Evolutionary conservation across 2,888 invertebrate genomes (phyloP).

Genomic region (Aspidapion aeneum): DNA sequence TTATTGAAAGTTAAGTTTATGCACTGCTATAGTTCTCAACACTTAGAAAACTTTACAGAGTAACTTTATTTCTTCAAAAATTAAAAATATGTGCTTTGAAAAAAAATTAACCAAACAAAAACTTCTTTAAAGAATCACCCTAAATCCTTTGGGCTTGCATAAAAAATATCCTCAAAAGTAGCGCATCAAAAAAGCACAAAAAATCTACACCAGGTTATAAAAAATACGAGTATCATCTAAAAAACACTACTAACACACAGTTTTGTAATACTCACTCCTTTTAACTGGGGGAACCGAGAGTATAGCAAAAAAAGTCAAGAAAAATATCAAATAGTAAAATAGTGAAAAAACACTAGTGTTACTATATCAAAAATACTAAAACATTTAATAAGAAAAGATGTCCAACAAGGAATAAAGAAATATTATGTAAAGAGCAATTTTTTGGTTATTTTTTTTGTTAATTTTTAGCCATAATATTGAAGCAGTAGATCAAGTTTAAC

Average conservation of each 20-base stretch:
- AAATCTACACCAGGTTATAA: conserved; percentile 39
- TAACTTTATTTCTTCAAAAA: too few relatives aligned
- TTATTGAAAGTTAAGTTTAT: too few relatives aligned
- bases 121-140: not conserved
- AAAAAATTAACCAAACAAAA: not conserved
- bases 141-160: conserved; percentile 11
- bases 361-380: conserved; percentile 28
- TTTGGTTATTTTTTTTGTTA: too few relatives aligned
- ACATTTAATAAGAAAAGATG: too few relatives aligned
- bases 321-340: conserved; percentile 48
- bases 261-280: conserved; percentile 68
- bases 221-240: too few relatives aligned
- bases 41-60: too few relatives aligned
- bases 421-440: too few relatives aligned
- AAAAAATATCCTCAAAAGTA: conserved; percentile 25
- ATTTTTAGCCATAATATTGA: too few relatives aligned
- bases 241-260: conserved; percentile 48
- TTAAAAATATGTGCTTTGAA: not conserved
- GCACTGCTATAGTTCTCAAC: too few relatives aligned
- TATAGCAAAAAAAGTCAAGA: conserved; percentile 69
- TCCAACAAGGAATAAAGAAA: too few relatives aligned
- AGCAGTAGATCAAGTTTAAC: conserved; percentile 26
- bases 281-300: conserved; percentile 63
- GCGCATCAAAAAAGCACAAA: conserved; percentile 33
- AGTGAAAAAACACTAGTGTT: conserved; percentile 45